These are phyloP conservation scores for Microplitis manilae DNA, from an alignment of 2,888 invertebrate genomes.

Conservation along the genomic window DNA sequence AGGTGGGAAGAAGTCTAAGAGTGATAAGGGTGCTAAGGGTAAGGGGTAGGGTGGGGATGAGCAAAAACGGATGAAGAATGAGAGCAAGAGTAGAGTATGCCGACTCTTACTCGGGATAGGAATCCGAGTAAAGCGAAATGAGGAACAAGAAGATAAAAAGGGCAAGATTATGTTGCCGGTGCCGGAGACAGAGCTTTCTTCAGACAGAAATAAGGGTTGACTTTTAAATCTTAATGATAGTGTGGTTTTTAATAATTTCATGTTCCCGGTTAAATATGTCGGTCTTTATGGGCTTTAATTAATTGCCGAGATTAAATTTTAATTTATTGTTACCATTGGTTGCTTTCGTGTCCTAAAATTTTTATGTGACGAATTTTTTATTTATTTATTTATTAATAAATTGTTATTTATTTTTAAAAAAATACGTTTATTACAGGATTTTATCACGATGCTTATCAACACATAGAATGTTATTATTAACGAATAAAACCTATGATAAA, in stretches of 20 bases:
- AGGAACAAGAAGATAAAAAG: neutral
- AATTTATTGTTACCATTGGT: neutral
- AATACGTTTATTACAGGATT: neutral
- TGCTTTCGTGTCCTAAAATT: too few species aligned
- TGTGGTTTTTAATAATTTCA: neutral
- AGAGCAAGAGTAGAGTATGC: neutral
- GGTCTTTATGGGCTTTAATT: neutral
- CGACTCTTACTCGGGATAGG: neutral
- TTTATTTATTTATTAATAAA: neutral
- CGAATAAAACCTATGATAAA: too few species aligned
- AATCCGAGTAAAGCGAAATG: neutral
- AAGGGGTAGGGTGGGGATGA: neutral
- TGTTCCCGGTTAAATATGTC: neutral
- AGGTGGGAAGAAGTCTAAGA: neutral
- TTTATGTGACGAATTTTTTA: neutral
- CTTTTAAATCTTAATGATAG: neutral
- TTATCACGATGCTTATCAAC: conserved; percentile 4
- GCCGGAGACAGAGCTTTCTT: neutral
- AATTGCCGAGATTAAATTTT: neutral
- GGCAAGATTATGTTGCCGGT: neutral
- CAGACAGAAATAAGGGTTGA: neutral
- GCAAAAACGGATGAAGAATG: neutral
- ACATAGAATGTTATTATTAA: too few species aligned
- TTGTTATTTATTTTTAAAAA: too few species aligned
- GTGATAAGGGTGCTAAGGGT: conserved; percentile 3